A percentile compares a stretch with the other conserved stretches of the same genome.
phyloP scores from a whole-genome alignment of 2,797 vertebrate genomes.

The Pseudotriccus pelzelni region DNA sequence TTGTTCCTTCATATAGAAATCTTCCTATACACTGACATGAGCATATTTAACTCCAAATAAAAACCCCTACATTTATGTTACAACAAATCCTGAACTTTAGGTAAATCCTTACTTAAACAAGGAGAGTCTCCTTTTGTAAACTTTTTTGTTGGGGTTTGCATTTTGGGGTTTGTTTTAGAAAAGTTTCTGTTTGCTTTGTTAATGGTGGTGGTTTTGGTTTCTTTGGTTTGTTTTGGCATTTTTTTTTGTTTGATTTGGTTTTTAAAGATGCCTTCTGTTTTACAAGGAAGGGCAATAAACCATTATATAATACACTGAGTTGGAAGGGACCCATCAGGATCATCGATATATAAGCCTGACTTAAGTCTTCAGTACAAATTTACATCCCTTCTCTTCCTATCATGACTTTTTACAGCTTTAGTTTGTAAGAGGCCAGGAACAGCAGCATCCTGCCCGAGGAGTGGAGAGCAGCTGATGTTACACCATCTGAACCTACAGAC shows the following conservation, averaged over 20 bases:
- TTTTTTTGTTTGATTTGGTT: not conserved
- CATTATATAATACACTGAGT: not conserved
- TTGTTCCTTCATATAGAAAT: not conserved
- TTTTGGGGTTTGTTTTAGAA: not conserved
- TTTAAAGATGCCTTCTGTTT: not conserved
- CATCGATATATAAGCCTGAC: not conserved
- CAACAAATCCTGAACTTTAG: not conserved
- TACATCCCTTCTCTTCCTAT: not conserved
- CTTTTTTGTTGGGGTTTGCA: not conserved
- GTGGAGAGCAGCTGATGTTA: not conserved
- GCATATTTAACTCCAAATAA: not conserved
- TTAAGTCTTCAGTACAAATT: not conserved
- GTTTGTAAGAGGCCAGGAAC: not conserved
- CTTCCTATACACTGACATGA: not conserved
- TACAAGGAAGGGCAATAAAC: not conserved
- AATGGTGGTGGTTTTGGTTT: not conserved
- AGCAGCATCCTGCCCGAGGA: fast-evolving
- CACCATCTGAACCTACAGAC: not conserved
- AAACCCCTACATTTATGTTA: not conserved
- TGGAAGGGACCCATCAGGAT: not conserved
- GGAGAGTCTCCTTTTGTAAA: not conserved
- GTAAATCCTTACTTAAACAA: not conserved
- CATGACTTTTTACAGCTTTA: not conserved
- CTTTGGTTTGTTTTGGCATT: not conserved
- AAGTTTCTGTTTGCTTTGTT: not conserved